A percentile compares a stretch with the other conserved stretches of the same genome.
These are phyloP conservation scores for Neoitamus cyanurus DNA, from an alignment of 2,888 invertebrate species.

Conservation along the genomic window DNA sequence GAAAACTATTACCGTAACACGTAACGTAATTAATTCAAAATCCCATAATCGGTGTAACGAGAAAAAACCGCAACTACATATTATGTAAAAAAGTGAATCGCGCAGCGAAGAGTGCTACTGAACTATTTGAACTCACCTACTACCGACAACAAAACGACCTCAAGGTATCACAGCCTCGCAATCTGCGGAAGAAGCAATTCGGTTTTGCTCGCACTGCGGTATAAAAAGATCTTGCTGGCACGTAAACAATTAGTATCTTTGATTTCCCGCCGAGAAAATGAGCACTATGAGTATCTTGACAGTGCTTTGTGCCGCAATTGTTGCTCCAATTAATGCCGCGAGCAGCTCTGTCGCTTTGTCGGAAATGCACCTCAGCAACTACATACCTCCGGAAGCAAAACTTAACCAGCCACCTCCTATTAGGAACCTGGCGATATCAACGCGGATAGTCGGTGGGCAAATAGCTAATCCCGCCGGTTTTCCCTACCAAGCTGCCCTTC, in stretches of 20 bases:
- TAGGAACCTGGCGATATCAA: neutral
- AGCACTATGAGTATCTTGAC: neutral
- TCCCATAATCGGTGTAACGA: neutral
- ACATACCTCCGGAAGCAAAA: neutral
- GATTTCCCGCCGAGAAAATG: neutral
- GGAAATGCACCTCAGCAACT: neutral
- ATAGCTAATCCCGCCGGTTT: slow-evolving; percentile 53
- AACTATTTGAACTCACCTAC: neutral
- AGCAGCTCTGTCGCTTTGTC: neutral
- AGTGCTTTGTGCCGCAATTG: neutral
- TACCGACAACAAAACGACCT: neutral
- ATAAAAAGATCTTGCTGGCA: neutral
- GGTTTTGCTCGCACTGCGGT: neutral
- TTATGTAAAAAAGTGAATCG: neutral
- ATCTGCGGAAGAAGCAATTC: neutral
- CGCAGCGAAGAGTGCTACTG: neutral
- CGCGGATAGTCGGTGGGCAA: slow-evolving; percentile 56
- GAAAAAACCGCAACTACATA: neutral
- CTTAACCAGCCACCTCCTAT: neutral
- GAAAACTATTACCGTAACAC: neutral
- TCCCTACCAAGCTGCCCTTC: slow-evolving; percentile 55
- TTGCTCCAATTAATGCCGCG: neutral
- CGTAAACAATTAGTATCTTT: neutral
- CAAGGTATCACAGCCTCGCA: neutral
- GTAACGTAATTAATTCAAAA: neutral